These are phyloP conservation scores for Lepilemur septentrionalis DNA, from an alignment of 2,797 vertebrate genomes.

Conservation along the genomic window DNA sequence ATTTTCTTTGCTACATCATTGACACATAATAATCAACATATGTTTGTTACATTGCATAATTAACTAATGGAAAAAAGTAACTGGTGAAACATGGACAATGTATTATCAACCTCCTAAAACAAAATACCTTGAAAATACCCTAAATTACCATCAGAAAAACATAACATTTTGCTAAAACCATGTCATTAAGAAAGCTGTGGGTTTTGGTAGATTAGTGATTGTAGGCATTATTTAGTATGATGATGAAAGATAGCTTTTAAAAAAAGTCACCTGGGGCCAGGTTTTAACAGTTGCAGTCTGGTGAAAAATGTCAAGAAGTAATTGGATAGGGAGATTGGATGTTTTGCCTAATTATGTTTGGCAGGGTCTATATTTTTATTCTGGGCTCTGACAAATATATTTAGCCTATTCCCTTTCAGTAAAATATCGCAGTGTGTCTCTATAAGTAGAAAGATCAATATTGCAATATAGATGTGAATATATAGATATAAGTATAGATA, in stretches of 20 bases:
- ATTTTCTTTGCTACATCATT: background rate
- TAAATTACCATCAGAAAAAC: background rate
- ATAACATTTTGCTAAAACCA: background rate
- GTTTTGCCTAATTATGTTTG: constrained; percentile 61
- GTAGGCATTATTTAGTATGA: background rate
- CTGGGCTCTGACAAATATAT: background rate
- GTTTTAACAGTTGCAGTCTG: constrained; percentile 71
- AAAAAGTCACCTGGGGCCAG: constrained; percentile 76
- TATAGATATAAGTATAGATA: background rate
- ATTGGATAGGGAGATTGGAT: constrained; percentile 68
- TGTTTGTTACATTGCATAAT: background rate
- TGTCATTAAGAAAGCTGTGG: background rate
- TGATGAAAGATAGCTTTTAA: background rate
- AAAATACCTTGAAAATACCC: background rate
- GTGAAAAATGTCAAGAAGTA: constrained; percentile 67
- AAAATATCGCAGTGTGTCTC: background rate
- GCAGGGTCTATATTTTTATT: constrained; percentile 56
- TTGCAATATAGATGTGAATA: background rate
- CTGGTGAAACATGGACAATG: background rate
- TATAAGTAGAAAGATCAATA: background rate
- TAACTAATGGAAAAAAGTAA: background rate
- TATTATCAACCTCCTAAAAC: background rate
- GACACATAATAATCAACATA: background rate
- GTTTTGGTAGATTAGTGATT: background rate
- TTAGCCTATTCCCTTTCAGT: background rate